A percentile compares a stretch with the other conserved stretches of the same genome.
phyloP scores from a whole-genome alignment of 1,140 invertebrate genomes.

The Pollicipes pollicipes region DNA sequence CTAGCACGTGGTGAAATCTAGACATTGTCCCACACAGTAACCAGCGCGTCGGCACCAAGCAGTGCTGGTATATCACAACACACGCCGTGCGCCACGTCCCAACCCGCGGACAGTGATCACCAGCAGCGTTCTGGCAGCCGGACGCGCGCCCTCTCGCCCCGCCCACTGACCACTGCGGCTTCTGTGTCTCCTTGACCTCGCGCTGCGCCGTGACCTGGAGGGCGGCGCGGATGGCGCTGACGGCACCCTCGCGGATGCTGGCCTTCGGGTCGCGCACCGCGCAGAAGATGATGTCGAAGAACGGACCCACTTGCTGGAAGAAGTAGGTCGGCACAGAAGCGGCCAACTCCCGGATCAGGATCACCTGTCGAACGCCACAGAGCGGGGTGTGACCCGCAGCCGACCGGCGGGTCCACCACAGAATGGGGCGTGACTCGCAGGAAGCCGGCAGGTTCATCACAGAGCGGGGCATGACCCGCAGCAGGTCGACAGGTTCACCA shows the following conservation, averaged over 20 bases:
- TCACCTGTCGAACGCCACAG: conserved; percentile 37
- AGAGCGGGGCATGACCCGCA: no score
- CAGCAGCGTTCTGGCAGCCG: no score
- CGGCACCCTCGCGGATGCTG: conserved; percentile 77
- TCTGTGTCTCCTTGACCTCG: conserved; percentile 67
- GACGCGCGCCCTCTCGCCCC: conserved; percentile 42
- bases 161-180: conserved; percentile 58
- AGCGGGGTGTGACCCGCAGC: neutral
- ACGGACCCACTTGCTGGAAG: conserved; percentile 89
- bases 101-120: no score
- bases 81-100: no score
- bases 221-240: conserved; percentile 77
- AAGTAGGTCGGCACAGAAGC: conserved; percentile 93
- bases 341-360: conserved; percentile 82
- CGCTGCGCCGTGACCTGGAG: conserved; percentile 84
- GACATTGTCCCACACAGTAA: no score
- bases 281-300: conserved; percentile 89
- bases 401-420: no score
- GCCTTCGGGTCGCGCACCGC: conserved; percentile 81
- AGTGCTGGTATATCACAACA: no score
- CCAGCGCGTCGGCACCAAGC: no score
- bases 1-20: no score
- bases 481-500: no score
- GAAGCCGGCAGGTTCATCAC: no score
- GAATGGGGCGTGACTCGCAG: no score